A percentile compares a stretch with the other conserved stretches of the same genome.
Conservation (phyloP, 2,888 invertebrate genomes). For the Syrista parreyssii region DNA sequence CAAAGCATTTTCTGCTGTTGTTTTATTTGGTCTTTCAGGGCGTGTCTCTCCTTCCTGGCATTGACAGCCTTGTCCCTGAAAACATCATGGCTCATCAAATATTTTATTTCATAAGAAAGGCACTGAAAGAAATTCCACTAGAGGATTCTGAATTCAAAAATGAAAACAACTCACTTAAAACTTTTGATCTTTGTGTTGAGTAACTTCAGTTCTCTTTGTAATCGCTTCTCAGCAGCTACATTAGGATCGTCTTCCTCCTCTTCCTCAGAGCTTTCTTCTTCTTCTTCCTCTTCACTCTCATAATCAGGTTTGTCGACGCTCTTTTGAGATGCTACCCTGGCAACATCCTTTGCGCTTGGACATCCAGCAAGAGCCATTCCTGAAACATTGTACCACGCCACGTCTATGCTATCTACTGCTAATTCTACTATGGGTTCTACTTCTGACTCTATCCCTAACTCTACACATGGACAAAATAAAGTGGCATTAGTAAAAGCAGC, state of each 20-base stretch:
- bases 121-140: neutral
- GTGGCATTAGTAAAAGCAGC: slow-evolving; percentile 12
- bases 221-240: slow-evolving; percentile 71
- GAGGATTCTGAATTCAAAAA: neutral
- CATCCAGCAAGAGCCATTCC: slow-evolving; percentile 64
- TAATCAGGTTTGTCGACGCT: slow-evolving; percentile 57
- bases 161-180: slow-evolving; percentile 55
- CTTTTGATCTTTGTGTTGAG: slow-evolving; percentile 68
- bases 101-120: neutral
- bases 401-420: slow-evolving; percentile 53
- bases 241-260: slow-evolving; percentile 76
- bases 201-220: slow-evolving; percentile 78
- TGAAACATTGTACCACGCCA: slow-evolving; percentile 60
- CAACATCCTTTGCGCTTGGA: slow-evolving; percentile 64
- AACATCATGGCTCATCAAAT: neutral
- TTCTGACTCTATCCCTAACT: slow-evolving; percentile 10
- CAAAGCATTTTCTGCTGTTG: slow-evolving; percentile 82
- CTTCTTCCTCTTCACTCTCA: slow-evolving; percentile 66
- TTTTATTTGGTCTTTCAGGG: slow-evolving; percentile 82
- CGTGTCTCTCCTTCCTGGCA: slow-evolving; percentile 83
- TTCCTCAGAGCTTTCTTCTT: slow-evolving; percentile 69
- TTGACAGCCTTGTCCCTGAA: slow-evolving; percentile 75
- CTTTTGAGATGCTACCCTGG: slow-evolving; percentile 60
- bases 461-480: slow-evolving; percentile 9
- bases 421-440: slow-evolving; percentile 52